Percentiles rank a stretch among this genome's conserved stretches.
phyloP scores from a whole-genome alignment of 2,888 invertebrate genomes.

The Fragum sueziense region DNA sequence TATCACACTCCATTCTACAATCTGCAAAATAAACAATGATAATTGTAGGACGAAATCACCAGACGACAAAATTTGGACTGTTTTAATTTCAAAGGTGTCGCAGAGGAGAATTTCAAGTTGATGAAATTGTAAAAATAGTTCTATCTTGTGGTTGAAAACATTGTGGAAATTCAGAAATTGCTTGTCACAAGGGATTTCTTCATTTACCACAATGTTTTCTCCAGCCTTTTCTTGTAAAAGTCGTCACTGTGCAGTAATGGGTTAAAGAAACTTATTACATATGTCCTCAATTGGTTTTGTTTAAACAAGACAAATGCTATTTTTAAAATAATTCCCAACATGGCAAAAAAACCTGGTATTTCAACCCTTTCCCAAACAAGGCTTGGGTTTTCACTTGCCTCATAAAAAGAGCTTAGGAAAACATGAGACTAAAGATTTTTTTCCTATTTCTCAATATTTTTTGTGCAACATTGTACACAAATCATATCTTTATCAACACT shows the following conservation, averaged over 20 bases:
- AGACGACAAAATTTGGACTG: no score
- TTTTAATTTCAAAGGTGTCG: no score
- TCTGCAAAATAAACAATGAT: no score
- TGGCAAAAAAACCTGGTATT: not conserved
- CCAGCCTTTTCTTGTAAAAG: no score
- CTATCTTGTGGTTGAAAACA: not conserved
- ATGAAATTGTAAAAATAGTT: no score
- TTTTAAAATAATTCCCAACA: not conserved
- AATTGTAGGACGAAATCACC: no score
- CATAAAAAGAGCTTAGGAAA: not conserved
- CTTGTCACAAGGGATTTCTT: not conserved
- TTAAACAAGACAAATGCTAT: not conserved
- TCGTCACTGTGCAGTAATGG: no score
- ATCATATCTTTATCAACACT: no score
- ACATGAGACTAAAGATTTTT: not conserved
- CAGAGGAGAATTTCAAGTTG: no score
- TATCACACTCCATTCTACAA: not conserved
- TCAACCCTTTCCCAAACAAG: not conserved
- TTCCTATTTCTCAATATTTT: not conserved
- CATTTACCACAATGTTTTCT: not conserved
- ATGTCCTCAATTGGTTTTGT: not conserved
- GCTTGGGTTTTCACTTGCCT: not conserved
- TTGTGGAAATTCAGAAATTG: not conserved
- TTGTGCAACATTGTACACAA: no score
- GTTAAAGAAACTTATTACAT: not conserved